phyloP scores from a whole-genome alignment of 1,140 invertebrate species.

The Pachypeltis micranthus region DNA sequence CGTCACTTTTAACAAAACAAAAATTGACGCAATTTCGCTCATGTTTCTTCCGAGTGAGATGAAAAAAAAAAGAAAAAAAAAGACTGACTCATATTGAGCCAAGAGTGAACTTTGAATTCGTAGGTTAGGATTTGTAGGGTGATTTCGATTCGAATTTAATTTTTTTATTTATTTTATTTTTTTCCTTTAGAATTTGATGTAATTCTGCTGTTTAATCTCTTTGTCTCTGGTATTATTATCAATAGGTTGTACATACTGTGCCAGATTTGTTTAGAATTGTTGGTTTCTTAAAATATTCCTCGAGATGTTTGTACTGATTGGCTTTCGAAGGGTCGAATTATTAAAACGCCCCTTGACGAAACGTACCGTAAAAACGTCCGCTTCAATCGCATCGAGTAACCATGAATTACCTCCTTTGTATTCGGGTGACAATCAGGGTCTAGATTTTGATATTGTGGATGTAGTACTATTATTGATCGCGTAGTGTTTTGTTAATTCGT shows the following conservation, averaged over 20 bases:
- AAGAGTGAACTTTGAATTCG: background rate
- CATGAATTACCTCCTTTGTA: background rate
- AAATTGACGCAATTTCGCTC: constrained; percentile 4
- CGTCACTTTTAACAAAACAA: background rate
- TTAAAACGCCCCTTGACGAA: too few species aligned
- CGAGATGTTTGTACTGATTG: too few species aligned
- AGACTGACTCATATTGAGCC: constrained; percentile 7
- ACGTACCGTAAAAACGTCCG: too few species aligned
- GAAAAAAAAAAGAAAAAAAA: too few species aligned
- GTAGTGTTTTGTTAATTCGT: background rate
- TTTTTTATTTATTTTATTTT: background rate
- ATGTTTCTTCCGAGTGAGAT: background rate
- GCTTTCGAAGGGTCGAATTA: too few species aligned
- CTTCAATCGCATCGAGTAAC: background rate
- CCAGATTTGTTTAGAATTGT: background rate
- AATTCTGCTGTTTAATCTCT: background rate
- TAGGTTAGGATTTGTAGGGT: background rate
- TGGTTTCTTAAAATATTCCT: too few species aligned
- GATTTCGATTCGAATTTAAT: background rate
- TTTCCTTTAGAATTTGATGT: background rate
- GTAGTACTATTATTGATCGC: background rate
- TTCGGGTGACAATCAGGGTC: background rate
- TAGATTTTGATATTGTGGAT: background rate
- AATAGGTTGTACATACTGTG: background rate
- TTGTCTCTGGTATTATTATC: background rate